Percentiles rank a stretch among this genome's conserved stretches.
phyloP scores from a whole-genome alignment of 1,140 invertebrate species.

The Drosophila kikkawai region DNA sequence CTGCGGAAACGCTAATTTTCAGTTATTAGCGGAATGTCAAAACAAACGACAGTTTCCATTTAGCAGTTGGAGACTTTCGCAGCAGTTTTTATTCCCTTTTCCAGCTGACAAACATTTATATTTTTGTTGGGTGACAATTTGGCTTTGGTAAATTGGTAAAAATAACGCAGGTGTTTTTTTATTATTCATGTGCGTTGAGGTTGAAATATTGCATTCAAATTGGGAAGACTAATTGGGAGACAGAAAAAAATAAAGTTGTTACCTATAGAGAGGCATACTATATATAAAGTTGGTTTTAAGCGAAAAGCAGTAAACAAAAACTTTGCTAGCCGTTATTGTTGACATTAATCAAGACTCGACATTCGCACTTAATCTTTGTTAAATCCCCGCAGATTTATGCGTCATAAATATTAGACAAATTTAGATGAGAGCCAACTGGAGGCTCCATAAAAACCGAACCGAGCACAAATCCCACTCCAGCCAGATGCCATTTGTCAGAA shows the following conservation, averaged over 20 bases:
- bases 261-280: not conserved
- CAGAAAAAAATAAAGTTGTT: not conserved
- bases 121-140: slow-evolving; percentile 22
- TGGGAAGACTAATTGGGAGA: slow-evolving; percentile 10
- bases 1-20: slow-evolving; percentile 68
- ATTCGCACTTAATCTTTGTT: slow-evolving; percentile 36
- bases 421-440: slow-evolving; percentile 3
- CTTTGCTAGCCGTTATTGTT: not conserved
- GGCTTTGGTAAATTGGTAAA: slow-evolving; percentile 18
- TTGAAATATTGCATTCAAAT: slow-evolving; percentile 10
- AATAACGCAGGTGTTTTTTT: slow-evolving; percentile 11
- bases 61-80: slow-evolving; percentile 27
- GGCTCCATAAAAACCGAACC: slow-evolving; percentile 29
- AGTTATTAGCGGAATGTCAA: slow-evolving; percentile 77
- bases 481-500: slow-evolving; percentile 60
- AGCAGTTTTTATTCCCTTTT: slow-evolving; percentile 22
- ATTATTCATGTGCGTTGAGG: not conserved
- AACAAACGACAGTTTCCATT: slow-evolving; percentile 68
- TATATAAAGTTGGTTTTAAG: not conserved
- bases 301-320: not conserved
- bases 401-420: slow-evolving; percentile 42
- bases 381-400: slow-evolving; percentile 37
- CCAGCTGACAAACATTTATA: slow-evolving; percentile 17
- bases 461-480: slow-evolving; percentile 16
- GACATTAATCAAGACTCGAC: slow-evolving; percentile 40